phyloP scores from a whole-genome alignment of 2,113 vertebrate genomes.

The Carassius gibelio region DNA sequence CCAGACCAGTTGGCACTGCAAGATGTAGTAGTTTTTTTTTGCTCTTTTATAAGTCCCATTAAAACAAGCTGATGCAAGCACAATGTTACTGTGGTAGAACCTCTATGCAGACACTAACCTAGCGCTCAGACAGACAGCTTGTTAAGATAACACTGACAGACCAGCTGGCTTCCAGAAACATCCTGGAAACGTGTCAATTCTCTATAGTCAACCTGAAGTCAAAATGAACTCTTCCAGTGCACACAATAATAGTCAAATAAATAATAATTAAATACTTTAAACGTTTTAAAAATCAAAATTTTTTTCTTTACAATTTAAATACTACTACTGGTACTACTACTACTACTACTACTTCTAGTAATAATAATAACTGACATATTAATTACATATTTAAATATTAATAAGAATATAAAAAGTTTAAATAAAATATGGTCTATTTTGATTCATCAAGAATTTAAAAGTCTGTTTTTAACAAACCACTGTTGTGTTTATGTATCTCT shows the following conservation, averaged over 20 bases:
- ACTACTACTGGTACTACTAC: no score
- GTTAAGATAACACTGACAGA: slow-evolving; percentile 23
- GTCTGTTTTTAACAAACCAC: background rate
- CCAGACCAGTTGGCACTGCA: slow-evolving; percentile 81
- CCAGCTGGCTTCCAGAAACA: background rate
- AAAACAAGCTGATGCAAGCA: slow-evolving; percentile 81
- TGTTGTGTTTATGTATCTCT: background rate
- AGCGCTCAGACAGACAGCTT: slow-evolving; percentile 43
- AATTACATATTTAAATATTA: background rate
- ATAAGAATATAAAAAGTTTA: background rate
- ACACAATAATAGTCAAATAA: no score
- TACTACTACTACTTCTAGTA: no score
- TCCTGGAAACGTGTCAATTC: background rate
- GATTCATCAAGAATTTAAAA: background rate
- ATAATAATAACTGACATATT: no score
- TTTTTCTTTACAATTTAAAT: no score
- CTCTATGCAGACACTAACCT: slow-evolving; percentile 59
- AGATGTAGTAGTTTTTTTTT: slow-evolving; percentile 72
- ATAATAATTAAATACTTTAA: no score
- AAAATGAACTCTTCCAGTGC: no score
- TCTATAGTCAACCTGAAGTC: background rate
- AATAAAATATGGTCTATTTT: background rate
- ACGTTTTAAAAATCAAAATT: no score
- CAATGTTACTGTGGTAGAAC: slow-evolving; percentile 71
- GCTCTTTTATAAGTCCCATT: slow-evolving; percentile 77